Evolutionary conservation across 2,113 vertebrate genomes (phyloP).

Genomic region (Thryonomys swinderianus): DNA sequence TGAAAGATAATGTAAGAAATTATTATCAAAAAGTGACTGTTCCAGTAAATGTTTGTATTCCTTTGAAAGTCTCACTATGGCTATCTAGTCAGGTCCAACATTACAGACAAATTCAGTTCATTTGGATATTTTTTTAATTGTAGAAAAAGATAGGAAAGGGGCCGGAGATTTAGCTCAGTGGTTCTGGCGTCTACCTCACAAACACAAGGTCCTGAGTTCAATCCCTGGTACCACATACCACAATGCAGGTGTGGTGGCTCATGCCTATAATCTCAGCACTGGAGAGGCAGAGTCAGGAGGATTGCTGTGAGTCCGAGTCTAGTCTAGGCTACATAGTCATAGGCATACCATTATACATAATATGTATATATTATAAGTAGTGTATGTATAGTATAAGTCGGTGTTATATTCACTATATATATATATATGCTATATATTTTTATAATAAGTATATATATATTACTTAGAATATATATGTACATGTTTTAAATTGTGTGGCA

Average conservation of each 20-base stretch:
- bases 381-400: neutral
- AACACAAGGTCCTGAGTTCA: no score
- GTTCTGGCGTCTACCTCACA: no score
- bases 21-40: neutral
- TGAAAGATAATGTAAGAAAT: neutral
- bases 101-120: neutral
- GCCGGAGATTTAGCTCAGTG: no score
- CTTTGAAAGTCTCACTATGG: conserved; percentile 26
- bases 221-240: no score
- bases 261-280: no score
- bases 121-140: conserved; percentile 34
- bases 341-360: no score
- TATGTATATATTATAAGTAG: neutral
- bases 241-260: no score
- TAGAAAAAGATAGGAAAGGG: conserved; percentile 34
- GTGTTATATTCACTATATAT: neutral
- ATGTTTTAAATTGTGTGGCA: conserved; percentile 3
- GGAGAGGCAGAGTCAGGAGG: no score
- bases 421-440: neutral
- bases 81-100: neutral
- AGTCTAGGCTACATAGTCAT: no score
- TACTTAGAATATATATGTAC: neutral
- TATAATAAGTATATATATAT: neutral
- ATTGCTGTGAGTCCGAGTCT: no score
- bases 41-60: neutral